Conservation (phyloP, 2,797 vertebrate species). For the Intellagama lesueurii region DNA sequence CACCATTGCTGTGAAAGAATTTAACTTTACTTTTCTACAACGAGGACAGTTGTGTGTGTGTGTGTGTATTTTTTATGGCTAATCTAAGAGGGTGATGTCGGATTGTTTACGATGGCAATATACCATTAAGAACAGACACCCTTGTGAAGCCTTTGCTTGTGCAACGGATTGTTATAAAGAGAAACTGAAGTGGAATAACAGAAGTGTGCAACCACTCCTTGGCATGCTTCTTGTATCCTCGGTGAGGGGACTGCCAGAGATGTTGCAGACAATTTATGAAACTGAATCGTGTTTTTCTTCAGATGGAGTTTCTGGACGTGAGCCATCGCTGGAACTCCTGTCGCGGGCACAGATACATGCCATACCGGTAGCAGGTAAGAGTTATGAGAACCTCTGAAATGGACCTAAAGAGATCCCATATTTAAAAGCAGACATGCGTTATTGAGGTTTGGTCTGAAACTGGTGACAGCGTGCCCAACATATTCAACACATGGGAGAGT, state of each 20-base stretch:
- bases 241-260: slow-evolving; percentile 85
- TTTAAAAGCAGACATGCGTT: not conserved
- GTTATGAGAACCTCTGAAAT: not conserved
- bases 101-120: slow-evolving; percentile 15
- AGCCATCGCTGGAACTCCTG: slow-evolving; percentile 89
- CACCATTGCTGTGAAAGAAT: slow-evolving; percentile 3
- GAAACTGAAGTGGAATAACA: slow-evolving; percentile 37
- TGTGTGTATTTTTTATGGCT: not conserved
- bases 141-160: not conserved
- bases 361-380: slow-evolving; percentile 89
- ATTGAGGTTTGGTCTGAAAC: not conserved
- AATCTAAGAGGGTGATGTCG: slow-evolving; percentile 4
- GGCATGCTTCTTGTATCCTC: slow-evolving; percentile 93
- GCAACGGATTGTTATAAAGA: slow-evolving; percentile 22
- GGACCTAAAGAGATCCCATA: not conserved
- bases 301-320: slow-evolving; percentile 83
- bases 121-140: slow-evolving; percentile 9
- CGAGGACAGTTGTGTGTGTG: not conserved
- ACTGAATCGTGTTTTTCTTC: slow-evolving; percentile 92
- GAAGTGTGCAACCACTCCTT: slow-evolving; percentile 58
- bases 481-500: not conserved
- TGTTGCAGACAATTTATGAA: slow-evolving; percentile 96
- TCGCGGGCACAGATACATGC: slow-evolving; percentile 78
- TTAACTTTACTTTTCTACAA: slow-evolving; percentile 13
- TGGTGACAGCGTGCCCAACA: not conserved